Conservation (phyloP, 2,113 vertebrate genomes). For the Hippotragus niger region DNA sequence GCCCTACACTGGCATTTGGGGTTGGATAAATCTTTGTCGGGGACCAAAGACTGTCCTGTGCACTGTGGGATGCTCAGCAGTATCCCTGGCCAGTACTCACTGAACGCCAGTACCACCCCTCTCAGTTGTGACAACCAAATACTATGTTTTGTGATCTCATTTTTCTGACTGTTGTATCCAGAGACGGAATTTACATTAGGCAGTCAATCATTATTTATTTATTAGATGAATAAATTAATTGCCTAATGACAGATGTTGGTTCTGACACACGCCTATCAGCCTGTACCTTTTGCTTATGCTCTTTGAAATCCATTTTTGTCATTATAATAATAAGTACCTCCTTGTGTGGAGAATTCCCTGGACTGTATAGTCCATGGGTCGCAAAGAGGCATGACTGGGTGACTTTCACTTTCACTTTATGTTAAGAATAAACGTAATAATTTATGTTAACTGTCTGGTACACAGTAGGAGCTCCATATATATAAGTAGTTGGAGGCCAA, state of each 20-base stretch:
- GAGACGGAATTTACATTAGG: background rate
- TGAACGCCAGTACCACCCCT: background rate
- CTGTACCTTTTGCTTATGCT: background rate
- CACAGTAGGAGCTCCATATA: background rate
- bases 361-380: background rate
- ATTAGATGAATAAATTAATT: background rate
- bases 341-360: background rate
- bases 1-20: background rate
- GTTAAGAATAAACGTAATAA: background rate
- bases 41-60: rapidly evolving
- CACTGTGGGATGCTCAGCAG: background rate
- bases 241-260: background rate
- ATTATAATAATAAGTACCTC: background rate
- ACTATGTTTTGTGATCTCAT: background rate
- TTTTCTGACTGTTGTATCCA: background rate
- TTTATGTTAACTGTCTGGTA: background rate
- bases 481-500: background rate
- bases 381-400: background rate
- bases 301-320: background rate
- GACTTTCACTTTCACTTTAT: background rate
- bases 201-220: background rate
- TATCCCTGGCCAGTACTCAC: too few species aligned
- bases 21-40: background rate
- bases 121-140: background rate
- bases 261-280: background rate